phyloP scores from a whole-genome alignment of 2,888 invertebrate species.

The Cryptosula pallasiana region DNA sequence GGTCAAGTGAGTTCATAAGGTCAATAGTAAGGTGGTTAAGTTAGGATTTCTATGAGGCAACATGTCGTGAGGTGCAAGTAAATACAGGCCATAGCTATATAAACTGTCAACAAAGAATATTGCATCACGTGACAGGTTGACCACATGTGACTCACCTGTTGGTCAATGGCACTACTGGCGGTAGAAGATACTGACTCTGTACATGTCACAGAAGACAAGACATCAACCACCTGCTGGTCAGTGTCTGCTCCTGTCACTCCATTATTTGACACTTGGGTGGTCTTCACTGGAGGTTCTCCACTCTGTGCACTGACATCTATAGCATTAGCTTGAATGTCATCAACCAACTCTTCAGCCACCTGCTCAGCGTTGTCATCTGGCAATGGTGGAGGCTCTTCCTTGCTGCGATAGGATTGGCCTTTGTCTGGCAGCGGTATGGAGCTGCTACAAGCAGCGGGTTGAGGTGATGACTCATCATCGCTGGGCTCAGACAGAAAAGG shows the following conservation, averaged over 20 bases:
- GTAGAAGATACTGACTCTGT: not conserved
- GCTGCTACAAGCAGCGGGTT: not conserved
- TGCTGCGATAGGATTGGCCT: not conserved
- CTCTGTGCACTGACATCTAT: too few species aligned
- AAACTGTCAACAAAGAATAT: too few species aligned
- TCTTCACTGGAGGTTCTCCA: too few species aligned
- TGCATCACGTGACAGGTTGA: too few species aligned
- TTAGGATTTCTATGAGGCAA: too few species aligned
- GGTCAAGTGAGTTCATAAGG: too few species aligned
- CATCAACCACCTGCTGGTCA: not conserved
- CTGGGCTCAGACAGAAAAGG: too few species aligned
- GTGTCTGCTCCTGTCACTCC: not conserved
- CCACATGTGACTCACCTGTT: not conserved
- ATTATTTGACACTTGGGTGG: too few species aligned
- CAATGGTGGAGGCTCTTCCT: not conserved
- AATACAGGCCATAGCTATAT: too few species aligned
- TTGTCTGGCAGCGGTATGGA: conserved; percentile 2
- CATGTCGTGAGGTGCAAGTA: too few species aligned
- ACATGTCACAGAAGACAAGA: not conserved
- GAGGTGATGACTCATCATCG: too few species aligned
- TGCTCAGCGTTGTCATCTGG: conserved; percentile 32
- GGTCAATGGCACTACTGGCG: not conserved
- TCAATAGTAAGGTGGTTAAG: too few species aligned
- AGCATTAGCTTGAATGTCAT: conserved; percentile 28
- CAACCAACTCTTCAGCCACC: conserved; percentile 60